Evolutionary conservation across 2,888 invertebrate genomes (phyloP), one percentile per base, ranked within the genome.

Genomic region (Dryobota labecula): DNA sequence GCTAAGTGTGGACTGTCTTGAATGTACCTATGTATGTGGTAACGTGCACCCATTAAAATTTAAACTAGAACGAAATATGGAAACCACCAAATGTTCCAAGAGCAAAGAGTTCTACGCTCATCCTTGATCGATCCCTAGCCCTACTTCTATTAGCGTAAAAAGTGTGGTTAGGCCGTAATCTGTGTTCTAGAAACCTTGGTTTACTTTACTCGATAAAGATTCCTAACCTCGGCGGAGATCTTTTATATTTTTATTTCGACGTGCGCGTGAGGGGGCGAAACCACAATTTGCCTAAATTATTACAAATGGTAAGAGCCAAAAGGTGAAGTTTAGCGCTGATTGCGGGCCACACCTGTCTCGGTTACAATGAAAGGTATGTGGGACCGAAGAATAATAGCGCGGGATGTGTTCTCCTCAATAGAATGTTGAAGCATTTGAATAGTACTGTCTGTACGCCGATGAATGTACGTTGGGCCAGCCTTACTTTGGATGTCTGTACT

Each of bases 361-460:
- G 33, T 65, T 72, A 73, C 73, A 73, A 78, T 78, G 79, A 69
- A 78, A 62, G 78, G 78, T 72, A 72, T 69, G 61, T 72, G 57
- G 65, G 53, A 38, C 60, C 53, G 64, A 70, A 76, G 77, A 70
- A 63, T 77, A 80, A 75, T 80, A 57, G 66, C 43, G 61, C 65
- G 61, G 45, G 75, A 80, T 77, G 49, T 47, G 66, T 65, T 75
- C 76, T 65, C 43, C 33, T 66, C 66, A 62, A 76, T 76, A 61
- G 60, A 80, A 66, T 66, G 66, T 43, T 51, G 33, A 20, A 61
- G 20, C 54, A 79, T 53, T 80, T 58, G 57, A 66, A 66, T 77
- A 75, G 76, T 73, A 66, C 43, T 61, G 56, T 51, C n/a, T 61
- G 63, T 45, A 18, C 15, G 47, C 2, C 20, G 20, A 27, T 49